Conservation (phyloP, 2,888 invertebrate species). For the Yponomeuta sedellus region DNA sequence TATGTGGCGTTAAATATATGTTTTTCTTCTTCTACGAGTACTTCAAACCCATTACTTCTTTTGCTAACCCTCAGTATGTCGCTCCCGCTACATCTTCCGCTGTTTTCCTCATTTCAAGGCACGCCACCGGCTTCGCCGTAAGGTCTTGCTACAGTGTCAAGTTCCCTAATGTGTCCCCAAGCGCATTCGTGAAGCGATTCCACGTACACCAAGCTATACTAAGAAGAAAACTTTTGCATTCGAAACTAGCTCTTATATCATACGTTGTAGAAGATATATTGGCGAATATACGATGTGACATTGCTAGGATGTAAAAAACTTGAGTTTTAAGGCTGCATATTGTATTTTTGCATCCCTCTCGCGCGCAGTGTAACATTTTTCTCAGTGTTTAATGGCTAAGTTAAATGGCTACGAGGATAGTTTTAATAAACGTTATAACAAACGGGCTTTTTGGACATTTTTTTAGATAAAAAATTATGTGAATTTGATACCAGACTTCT, state of each 20-base stretch:
- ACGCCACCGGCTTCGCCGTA: background rate
- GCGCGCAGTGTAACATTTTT: too few relatives aligned
- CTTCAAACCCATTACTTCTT: background rate
- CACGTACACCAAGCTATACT: background rate
- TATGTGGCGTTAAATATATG: too few relatives aligned
- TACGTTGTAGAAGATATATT: background rate
- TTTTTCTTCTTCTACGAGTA: too few relatives aligned
- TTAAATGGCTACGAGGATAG: too few relatives aligned
- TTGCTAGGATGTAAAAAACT: background rate
- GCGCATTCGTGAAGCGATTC: conserved; percentile 5
- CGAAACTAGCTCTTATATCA: background rate
- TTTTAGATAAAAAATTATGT: too few relatives aligned
- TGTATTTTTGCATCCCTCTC: too few relatives aligned
- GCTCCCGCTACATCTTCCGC: background rate
- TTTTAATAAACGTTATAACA: too few relatives aligned
- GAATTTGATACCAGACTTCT: too few relatives aligned
- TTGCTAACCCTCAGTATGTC: background rate
- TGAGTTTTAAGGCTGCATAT: background rate
- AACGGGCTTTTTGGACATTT: too few relatives aligned
- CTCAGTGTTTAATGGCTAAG: too few relatives aligned
- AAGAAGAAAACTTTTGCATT: background rate
- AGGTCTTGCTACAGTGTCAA: conserved; percentile 5
- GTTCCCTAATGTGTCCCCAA: conserved; percentile 12
- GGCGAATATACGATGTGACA: background rate
- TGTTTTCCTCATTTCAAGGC: background rate